Evolutionary conservation across 2,113 vertebrate genomes (phyloP).

Genomic region (Cairina moschata): DNA sequence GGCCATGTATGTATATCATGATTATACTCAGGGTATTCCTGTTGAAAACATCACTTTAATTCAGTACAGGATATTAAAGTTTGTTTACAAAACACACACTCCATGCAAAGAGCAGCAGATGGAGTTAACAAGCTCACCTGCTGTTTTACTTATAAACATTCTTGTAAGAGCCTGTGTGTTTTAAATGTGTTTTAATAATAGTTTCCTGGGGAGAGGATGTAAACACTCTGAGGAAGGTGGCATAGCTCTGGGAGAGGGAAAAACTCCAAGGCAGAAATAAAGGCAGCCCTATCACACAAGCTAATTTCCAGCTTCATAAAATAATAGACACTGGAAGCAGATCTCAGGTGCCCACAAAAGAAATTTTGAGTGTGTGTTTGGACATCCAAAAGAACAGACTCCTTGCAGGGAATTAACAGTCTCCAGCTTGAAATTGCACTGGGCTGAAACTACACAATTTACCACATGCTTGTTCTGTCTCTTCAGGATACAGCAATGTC

Average conservation of each 20-base stretch:
- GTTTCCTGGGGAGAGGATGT: not conserved
- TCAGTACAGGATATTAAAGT: not conserved
- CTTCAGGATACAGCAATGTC: not conserved
- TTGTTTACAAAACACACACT: not conserved
- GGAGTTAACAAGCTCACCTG: not conserved
- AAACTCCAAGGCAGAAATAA: not conserved
- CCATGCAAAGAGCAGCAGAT: not conserved
- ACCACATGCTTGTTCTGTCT: not conserved
- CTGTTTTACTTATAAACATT: not conserved
- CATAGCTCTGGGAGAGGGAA: not conserved
- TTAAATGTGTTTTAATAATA: not conserved
- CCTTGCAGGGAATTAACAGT: not conserved
- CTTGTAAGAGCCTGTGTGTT: not conserved
- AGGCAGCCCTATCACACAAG: not conserved
- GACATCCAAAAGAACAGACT: not conserved
- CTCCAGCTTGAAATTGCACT: not conserved
- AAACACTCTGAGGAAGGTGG: not conserved
- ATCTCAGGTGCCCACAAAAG: not conserved
- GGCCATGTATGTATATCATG: not conserved
- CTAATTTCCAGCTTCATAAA: not conserved
- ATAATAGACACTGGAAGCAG: not conserved
- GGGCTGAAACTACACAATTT: not conserved
- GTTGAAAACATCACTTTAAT: conserved; percentile 4
- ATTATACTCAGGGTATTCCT: not conserved
- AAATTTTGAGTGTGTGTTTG: not conserved